Conservation (phyloP, 2,888 invertebrate genomes). For the Drosophila leonis region DNA sequence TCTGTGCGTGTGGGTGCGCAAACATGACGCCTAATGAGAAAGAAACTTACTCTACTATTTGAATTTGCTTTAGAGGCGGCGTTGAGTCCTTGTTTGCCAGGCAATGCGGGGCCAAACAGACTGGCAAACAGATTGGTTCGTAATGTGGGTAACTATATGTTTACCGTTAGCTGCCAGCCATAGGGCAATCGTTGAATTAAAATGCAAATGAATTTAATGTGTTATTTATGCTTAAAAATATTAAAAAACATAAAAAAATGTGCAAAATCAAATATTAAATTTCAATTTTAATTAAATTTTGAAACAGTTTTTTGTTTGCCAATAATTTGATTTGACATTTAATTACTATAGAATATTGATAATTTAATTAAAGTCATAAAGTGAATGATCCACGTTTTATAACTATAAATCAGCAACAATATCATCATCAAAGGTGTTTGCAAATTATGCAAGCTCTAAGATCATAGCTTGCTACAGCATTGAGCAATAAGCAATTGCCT, state of each 20-base stretch:
- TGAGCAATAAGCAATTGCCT: conserved; percentile 27
- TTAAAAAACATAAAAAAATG: neutral
- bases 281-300: neutral
- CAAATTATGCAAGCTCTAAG: conserved; percentile 41
- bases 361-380: neutral
- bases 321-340: neutral
- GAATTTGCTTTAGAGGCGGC: conserved; percentile 53
- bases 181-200: conserved; percentile 7
- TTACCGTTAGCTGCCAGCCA: conserved; percentile 4
- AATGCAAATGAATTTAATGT: conserved; percentile 23
- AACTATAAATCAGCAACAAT: neutral
- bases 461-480: conserved; percentile 19
- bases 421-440: conserved; percentile 20
- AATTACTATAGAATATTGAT: neutral
- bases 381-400: neutral
- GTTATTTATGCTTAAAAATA: neutral
- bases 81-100: conserved; percentile 38
- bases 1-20: conserved; percentile 48
- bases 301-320: neutral
- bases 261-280: neutral
- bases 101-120: conserved; percentile 16
- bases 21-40: conserved; percentile 77
- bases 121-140: conserved; percentile 24
- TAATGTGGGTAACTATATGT: conserved; percentile 18
- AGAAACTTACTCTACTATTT: conserved; percentile 75